Evolutionary conservation across 2,113 vertebrate genomes (phyloP).

Genomic region (Calidris pugnax): DNA sequence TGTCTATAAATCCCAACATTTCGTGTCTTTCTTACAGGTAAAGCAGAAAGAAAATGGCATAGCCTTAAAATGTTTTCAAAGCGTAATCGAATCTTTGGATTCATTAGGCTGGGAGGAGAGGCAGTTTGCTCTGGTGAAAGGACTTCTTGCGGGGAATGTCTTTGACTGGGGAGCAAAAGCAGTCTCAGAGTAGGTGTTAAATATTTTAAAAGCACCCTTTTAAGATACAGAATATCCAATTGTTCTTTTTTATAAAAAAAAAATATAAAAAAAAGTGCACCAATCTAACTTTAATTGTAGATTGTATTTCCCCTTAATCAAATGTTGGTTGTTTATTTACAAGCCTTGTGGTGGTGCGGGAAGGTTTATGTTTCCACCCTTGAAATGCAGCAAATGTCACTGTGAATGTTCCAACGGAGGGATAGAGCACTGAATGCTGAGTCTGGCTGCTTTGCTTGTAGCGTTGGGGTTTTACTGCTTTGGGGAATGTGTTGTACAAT

Average conservation of each 20-base stretch:
- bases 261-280: not conserved
- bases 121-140: conserved; percentile 92
- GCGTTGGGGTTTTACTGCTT: not conserved
- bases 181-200: conserved; percentile 90
- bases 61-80: conserved; percentile 89
- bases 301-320: not conserved
- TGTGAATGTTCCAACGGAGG: not conserved
- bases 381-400: not conserved
- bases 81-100: conserved; percentile 86
- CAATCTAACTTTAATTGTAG: not conserved
- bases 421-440: not conserved
- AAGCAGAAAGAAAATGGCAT: conserved; percentile 94
- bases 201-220: not conserved
- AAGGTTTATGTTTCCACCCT: not conserved
- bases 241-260: not conserved
- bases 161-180: conserved; percentile 99
- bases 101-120: conserved; percentile 90
- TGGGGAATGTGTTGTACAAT: not conserved
- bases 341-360: not conserved
- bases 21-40: conserved; percentile 75
- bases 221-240: not conserved
- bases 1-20: not conserved
- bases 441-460: not conserved
- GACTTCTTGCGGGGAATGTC: conserved; percentile 94
- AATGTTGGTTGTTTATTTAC: not conserved